A percentile compares a stretch with the other conserved stretches of the same genome.
phyloP scores from a whole-genome alignment of 1,140 invertebrate species.

The Linepithema humile region DNA sequence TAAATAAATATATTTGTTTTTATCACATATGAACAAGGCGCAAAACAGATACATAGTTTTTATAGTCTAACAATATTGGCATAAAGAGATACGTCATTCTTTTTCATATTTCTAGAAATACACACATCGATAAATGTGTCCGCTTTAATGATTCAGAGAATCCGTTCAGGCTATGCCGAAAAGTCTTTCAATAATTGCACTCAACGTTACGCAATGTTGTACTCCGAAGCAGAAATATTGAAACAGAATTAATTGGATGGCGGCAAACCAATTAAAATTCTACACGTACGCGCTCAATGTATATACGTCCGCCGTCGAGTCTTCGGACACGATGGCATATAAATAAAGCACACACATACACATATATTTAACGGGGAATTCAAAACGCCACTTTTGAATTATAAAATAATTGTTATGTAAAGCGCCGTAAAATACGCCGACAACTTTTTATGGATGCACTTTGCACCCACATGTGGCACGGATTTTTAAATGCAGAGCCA shows the following conservation, averaged over 20 bases:
- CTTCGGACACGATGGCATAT: slow-evolving; percentile 22
- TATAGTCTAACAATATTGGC: not conserved
- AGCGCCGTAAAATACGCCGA: slow-evolving; percentile 35
- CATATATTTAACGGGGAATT: slow-evolving; percentile 55
- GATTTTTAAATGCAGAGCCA: slow-evolving; percentile 45
- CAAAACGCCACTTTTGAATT: slow-evolving; percentile 54
- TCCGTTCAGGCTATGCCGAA: not conserved
- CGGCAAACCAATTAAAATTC: slow-evolving; percentile 65
- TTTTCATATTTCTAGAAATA: not conserved
- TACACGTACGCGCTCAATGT: slow-evolving; percentile 14
- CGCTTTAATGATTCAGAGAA: not conserved
- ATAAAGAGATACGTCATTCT: not conserved
- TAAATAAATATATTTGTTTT: no score
- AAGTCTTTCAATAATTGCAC: slow-evolving; percentile 26
- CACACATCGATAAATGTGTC: not conserved
- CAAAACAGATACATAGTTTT: not conserved
- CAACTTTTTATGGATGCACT: slow-evolving; percentile 45
- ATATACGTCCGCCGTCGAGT: not conserved
- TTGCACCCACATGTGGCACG: not conserved
- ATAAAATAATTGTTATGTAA: slow-evolving; percentile 57
- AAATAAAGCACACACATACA: slow-evolving; percentile 64
- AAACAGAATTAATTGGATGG: slow-evolving; percentile 64
- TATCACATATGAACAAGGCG: no score
- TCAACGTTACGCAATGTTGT: slow-evolving; percentile 34
- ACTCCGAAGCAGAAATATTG: slow-evolving; percentile 10